phyloP scores from a whole-genome alignment of 2,113 vertebrate genomes.

The Hiodon alosoides region DNA sequence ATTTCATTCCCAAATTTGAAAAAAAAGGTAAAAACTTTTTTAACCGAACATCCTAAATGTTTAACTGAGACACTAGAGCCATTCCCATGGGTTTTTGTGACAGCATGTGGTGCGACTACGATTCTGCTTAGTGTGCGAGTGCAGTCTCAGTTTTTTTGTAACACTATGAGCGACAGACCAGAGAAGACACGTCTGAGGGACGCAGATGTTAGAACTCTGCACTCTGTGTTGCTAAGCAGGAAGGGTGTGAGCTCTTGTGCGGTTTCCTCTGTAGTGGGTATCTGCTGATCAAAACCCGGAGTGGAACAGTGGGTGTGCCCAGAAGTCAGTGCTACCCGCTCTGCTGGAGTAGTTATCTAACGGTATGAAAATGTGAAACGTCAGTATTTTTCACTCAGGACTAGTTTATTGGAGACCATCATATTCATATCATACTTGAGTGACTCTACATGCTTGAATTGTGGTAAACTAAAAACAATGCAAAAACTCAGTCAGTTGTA shows the following conservation, averaged over 20 bases:
- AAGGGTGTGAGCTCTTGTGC: constrained; percentile 59
- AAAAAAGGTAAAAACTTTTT: neutral
- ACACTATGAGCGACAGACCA: constrained; percentile 33
- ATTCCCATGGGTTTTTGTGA: neutral
- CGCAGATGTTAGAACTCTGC: constrained; percentile 43
- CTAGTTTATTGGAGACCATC: neutral
- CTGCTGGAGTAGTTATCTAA: neutral
- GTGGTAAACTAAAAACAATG: too few relatives aligned
- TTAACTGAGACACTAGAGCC: neutral
- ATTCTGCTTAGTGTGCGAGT: neutral
- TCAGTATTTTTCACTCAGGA: neutral
- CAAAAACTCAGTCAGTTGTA: too few relatives aligned
- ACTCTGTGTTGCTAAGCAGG: constrained; percentile 49
- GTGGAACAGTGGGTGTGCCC: constrained; percentile 49
- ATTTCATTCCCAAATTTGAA: constrained; percentile 19
- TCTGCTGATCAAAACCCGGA: constrained; percentile 51
- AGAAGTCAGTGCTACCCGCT: constrained; percentile 44
- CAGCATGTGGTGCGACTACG: constrained; percentile 3
- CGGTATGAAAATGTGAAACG: neutral
- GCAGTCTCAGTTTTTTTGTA: constrained; percentile 47
- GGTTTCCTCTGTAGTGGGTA: constrained; percentile 62
- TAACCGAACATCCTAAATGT: neutral
- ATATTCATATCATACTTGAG: neutral
- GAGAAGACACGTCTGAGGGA: constrained; percentile 4
- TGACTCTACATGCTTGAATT: too few relatives aligned